These are phyloP conservation scores for Neoascia interrupta DNA, from an alignment of 2,888 invertebrate species.

Conservation along the genomic window DNA sequence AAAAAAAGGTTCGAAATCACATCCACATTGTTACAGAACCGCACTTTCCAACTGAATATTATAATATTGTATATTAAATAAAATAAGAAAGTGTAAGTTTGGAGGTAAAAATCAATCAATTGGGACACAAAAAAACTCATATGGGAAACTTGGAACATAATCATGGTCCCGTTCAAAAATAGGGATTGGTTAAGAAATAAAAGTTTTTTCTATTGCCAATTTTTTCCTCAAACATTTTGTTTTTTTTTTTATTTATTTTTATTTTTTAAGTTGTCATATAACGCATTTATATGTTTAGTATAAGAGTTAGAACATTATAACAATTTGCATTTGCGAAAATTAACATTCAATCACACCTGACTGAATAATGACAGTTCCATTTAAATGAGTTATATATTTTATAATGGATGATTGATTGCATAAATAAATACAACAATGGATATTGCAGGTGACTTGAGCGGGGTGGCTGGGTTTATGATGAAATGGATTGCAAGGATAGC, in stretches of 20 bases:
- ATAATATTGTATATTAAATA: too few relatives aligned
- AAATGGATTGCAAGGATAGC: not conserved
- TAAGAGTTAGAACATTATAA: conserved; percentile 11
- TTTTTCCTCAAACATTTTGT: conserved; percentile 68
- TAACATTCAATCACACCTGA: conserved; percentile 12
- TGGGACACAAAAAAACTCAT: not conserved
- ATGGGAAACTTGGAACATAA: not conserved
- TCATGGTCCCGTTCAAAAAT: not conserved
- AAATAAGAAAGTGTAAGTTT: too few relatives aligned
- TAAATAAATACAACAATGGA: conserved; percentile 22
- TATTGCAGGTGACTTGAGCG: not conserved
- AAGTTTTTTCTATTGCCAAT: conserved; percentile 71
- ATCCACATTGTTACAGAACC: too few relatives aligned
- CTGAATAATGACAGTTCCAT: conserved; percentile 4
- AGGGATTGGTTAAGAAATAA: conserved; percentile 5
- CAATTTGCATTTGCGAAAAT: conserved; percentile 7
- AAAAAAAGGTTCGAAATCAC: too few relatives aligned
- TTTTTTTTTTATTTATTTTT: too few relatives aligned
- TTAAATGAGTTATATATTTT: conserved; percentile 7
- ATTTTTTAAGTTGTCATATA: too few relatives aligned
- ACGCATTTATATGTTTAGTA: conserved; percentile 15
- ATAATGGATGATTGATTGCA: conserved; percentile 9
- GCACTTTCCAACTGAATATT: too few relatives aligned
- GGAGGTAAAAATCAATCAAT: not conserved
- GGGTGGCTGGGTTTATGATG: not conserved